Evolutionary conservation across 2,888 invertebrate genomes (phyloP).

Genomic region (Pecten maximus): DNA sequence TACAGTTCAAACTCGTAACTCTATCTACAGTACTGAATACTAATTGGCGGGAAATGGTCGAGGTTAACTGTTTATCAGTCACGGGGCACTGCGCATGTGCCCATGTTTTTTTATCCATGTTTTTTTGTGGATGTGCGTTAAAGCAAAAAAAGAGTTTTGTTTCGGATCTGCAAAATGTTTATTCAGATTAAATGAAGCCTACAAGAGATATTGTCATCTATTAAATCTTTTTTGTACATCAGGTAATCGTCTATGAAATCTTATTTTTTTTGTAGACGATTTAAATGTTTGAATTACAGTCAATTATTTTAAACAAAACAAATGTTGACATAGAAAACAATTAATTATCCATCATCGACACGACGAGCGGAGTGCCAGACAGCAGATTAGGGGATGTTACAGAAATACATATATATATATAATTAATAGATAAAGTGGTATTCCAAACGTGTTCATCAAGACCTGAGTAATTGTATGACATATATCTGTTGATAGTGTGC

Average conservation of each 20-base stretch:
- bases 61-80: slow-evolving; percentile 15
- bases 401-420: neutral
- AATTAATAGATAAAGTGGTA: neutral
- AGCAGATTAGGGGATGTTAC: neutral
- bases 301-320: neutral
- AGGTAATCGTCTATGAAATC: neutral
- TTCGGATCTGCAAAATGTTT: neutral
- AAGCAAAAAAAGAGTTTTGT: slow-evolving; percentile 22
- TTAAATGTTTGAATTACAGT: neutral
- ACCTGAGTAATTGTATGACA: neutral
- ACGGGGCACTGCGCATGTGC: slow-evolving; percentile 11
- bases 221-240: neutral
- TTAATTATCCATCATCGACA: slow-evolving; percentile 1
- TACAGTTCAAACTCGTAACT: slow-evolving; percentile 16
- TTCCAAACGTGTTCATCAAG: neutral
- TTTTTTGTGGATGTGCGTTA: slow-evolving; percentile 27
- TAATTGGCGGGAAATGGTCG: slow-evolving; percentile 31
- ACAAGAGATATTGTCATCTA: neutral
- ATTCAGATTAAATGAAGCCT: neutral
- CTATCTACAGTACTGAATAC: slow-evolving; percentile 18
- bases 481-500: neutral
- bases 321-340: neutral
- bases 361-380: neutral
- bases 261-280: neutral
- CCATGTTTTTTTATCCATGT: neutral